These are phyloP conservation scores for Polyommatus icarus DNA, from an alignment of 2,888 invertebrate genomes.

Conservation along the genomic window DNA sequence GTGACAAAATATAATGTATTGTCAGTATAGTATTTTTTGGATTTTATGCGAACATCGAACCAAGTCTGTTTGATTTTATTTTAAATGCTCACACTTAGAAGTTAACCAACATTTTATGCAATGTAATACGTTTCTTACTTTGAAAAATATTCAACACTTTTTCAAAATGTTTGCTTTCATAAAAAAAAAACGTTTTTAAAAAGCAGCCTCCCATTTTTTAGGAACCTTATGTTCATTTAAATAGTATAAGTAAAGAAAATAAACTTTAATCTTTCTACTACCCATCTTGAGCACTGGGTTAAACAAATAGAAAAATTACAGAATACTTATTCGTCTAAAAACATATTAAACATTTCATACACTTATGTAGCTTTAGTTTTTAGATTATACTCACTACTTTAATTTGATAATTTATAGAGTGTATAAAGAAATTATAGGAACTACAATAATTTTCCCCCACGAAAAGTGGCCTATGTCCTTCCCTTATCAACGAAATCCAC, in stretches of 20 bases:
- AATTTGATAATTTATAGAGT: too few relatives aligned
- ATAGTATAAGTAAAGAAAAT: neutral
- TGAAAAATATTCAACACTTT: neutral
- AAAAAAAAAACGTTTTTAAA: neutral
- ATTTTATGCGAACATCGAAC: neutral
- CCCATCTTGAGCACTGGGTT: neutral
- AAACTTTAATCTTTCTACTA: neutral
- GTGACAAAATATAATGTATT: neutral
- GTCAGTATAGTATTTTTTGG: too few relatives aligned
- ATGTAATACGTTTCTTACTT: neutral
- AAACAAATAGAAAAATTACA: neutral
- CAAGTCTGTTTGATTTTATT: neutral
- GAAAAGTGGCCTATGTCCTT: neutral
- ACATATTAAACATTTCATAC: neutral
- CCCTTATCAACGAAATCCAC: neutral
- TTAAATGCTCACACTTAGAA: too few relatives aligned
- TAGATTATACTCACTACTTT: too few relatives aligned
- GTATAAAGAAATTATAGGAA: neutral
- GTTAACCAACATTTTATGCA: too few relatives aligned
- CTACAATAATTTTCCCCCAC: neutral
- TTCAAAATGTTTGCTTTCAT: neutral
- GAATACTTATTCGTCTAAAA: neutral
- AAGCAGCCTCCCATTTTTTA: neutral
- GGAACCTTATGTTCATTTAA: neutral
- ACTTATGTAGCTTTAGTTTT: neutral